phyloP scores from a whole-genome alignment of 2,113 vertebrate species.

The Oplegnathus fasciatus region DNA sequence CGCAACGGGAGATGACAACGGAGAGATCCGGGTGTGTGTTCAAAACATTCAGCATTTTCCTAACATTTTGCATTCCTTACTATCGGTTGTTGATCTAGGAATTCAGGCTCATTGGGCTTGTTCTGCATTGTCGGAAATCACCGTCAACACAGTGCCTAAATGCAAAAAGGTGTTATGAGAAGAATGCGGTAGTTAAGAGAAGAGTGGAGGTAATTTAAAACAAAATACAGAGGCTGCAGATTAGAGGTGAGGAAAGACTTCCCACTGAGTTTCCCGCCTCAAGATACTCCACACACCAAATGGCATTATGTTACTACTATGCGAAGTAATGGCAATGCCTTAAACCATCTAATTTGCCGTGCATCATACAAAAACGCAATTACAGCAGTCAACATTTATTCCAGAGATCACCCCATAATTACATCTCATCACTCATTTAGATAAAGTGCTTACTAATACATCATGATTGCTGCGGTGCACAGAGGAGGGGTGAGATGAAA shows the following conservation, averaged over 20 bases:
- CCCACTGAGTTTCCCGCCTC: background rate
- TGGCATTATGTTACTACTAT: background rate
- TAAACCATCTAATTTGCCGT: constrained; percentile 44
- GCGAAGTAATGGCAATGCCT: background rate
- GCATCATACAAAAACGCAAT: constrained; percentile 54
- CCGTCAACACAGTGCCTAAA: background rate
- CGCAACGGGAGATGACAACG: constrained; percentile 96
- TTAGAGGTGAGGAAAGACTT: constrained; percentile 11
- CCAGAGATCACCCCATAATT: constrained; percentile 60
- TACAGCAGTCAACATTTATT: constrained; percentile 47
- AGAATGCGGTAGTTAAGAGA: background rate
- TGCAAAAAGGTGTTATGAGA: background rate
- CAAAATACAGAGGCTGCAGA: background rate
- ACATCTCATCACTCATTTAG: constrained; percentile 65
- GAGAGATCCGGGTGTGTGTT: constrained; percentile 91
- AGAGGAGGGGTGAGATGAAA: constrained; percentile 52
- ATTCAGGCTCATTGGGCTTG: background rate
- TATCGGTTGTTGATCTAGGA: background rate
- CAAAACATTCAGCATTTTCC: background rate
- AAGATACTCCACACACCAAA: constrained; percentile 5
- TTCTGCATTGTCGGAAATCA: background rate
- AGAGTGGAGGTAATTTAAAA: background rate
- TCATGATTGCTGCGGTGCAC: constrained; percentile 54
- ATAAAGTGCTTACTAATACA: constrained; percentile 67
- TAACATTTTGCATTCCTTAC: background rate